phyloP scores from a whole-genome alignment of 2,113 vertebrate genomes.

The Falco punctatus region DNA sequence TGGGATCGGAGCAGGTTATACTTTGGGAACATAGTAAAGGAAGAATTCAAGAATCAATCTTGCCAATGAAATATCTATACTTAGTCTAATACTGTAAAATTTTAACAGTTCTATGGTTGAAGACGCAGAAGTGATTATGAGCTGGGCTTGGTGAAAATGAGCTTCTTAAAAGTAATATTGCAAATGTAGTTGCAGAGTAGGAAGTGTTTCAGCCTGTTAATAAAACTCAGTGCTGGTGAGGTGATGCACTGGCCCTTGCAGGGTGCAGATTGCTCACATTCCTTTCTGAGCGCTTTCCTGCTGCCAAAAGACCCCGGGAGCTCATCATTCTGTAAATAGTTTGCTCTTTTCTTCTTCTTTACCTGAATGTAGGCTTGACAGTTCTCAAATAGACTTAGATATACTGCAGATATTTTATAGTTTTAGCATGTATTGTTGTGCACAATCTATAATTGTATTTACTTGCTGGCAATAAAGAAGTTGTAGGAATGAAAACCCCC shows the following conservation, averaged over 20 bases:
- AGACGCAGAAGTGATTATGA: neutral
- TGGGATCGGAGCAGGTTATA: fast-evolving
- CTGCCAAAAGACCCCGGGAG: neutral
- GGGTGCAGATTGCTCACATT: neutral
- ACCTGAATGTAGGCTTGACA: neutral
- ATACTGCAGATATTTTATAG: neutral
- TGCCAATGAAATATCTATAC: neutral
- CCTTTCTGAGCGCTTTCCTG: neutral
- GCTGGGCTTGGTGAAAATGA: neutral
- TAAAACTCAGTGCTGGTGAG: neutral
- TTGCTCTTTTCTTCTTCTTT: neutral
- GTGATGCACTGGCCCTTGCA: neutral
- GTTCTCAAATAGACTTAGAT: neutral
- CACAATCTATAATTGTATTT: neutral
- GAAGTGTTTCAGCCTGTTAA: neutral
- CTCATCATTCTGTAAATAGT: neutral
- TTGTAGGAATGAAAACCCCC: neutral
- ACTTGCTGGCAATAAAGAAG: neutral
- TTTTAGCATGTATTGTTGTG: neutral
- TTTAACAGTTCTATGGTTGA: neutral
- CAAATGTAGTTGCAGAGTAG: neutral
- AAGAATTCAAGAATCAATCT: neutral
- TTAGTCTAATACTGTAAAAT: neutral
- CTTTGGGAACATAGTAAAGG: neutral
- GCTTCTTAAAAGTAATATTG: neutral